These are phyloP conservation scores for Phenganax subtilis DNA, from an alignment of 92 coral and sea anemone species.

Conservation along the genomic window DNA sequence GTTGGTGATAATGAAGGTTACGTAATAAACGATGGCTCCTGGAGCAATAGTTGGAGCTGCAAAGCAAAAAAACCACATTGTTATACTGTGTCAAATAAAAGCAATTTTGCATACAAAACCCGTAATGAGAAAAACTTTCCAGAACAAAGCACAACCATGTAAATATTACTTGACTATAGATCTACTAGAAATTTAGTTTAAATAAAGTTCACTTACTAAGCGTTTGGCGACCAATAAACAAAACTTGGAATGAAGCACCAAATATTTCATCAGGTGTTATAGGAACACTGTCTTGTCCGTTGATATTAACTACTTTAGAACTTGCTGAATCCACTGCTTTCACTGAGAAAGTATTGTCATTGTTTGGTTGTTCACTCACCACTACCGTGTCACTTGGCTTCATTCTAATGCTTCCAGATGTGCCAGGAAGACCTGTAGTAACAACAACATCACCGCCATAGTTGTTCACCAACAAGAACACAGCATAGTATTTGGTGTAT, in stretches of 20 bases:
- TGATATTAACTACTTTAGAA: background rate
- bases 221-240: background rate
- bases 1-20: constrained; percentile 28
- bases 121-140: too few species aligned
- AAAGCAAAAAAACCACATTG: background rate
- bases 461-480: constrained; percentile 11
- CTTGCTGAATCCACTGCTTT: constrained; percentile 2
- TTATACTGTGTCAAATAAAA: background rate
- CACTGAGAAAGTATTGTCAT: constrained; percentile 1
- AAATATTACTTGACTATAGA: too few species aligned
- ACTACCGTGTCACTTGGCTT: constrained; percentile 16
- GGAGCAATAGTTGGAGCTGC: constrained; percentile 8
- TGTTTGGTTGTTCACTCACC: constrained; percentile 27
- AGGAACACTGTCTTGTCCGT: constrained; percentile 10
- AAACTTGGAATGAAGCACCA: constrained; percentile 23
- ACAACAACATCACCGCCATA: constrained; percentile 18
- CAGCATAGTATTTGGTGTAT: background rate
- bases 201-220: background rate
- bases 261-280: constrained; percentile 3
- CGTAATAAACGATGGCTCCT: constrained; percentile 2
- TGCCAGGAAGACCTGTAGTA: constrained; percentile 9
- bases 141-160: too few species aligned
- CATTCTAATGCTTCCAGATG: constrained; percentile 11
- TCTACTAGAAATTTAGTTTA: too few species aligned
- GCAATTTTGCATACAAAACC: background rate